Evolutionary conservation across 1,140 invertebrate species (phyloP).

Genomic region (Melitaea cinxia): DNA sequence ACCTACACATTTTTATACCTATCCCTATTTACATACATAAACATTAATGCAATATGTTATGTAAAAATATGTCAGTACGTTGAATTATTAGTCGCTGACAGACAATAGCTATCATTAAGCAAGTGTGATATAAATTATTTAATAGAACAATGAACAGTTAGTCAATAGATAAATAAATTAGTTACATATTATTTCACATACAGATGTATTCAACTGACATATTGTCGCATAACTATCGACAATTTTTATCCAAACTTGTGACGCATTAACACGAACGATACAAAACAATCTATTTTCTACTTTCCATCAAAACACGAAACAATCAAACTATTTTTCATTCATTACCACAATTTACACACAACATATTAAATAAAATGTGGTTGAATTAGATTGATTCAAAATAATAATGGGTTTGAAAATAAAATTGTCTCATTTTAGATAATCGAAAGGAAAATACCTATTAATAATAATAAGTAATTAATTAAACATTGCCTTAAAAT

Average conservation of each 20-base stretch:
- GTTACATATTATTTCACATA: not conserved
- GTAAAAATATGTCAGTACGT: not conserved
- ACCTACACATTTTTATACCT: conserved; percentile 23
- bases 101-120: conserved; percentile 7
- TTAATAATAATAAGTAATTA: no score
- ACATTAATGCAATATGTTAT: conserved; percentile 1
- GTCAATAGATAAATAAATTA: conserved; percentile 8
- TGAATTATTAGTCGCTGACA: not conserved
- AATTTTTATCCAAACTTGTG: conserved; percentile 3
- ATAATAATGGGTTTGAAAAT: not conserved
- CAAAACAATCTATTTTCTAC: not conserved
- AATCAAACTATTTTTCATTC: not conserved
- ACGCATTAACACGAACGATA: not conserved
- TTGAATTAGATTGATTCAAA: not conserved
- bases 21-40: conserved; percentile 6
- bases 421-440: no score
- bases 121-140: conserved; percentile 1
- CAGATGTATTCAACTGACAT: conserved; percentile 1
- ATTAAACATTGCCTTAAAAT: no score
- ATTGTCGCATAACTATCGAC: not conserved
- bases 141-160: conserved; percentile 4
- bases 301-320: not conserved
- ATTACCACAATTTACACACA: not conserved
- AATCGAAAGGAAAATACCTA: not conserved
- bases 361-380: not conserved